Evolutionary conservation across 2,113 vertebrate species (phyloP).

Genomic region (Dolichotis patagonum): DNA sequence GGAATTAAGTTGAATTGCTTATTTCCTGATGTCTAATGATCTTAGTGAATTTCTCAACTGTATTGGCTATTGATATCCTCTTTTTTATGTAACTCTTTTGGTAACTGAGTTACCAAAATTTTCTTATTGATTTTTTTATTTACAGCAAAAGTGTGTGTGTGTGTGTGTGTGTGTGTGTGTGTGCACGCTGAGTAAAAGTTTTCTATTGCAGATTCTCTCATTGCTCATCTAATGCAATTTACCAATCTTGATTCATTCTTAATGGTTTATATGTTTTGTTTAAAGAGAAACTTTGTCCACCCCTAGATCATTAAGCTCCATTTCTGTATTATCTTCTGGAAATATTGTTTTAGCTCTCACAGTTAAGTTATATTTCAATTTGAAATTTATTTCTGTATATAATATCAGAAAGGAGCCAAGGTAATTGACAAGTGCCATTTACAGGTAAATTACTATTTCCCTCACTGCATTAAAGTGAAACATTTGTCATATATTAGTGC

Average conservation of each 20-base stretch:
- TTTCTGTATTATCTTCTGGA: background rate
- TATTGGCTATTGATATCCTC: background rate
- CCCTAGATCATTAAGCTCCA: background rate
- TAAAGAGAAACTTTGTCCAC: background rate
- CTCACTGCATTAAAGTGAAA: background rate
- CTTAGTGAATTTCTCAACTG: background rate
- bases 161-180: background rate
- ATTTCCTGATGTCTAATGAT: background rate
- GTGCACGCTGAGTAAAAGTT: background rate
- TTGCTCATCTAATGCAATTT: conserved; percentile 5
- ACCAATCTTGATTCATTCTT: background rate
- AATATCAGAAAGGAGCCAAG: background rate
- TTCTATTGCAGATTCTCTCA: background rate
- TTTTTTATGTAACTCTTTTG: conserved; percentile 14
- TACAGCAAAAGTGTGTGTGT: background rate
- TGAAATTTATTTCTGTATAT: background rate
- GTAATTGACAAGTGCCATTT: background rate
- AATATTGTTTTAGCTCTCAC: background rate
- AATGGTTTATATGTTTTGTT: background rate
- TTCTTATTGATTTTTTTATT: background rate
- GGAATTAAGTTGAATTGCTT: background rate
- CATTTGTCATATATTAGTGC: background rate
- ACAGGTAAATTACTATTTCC: background rate
- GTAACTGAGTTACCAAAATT: background rate
- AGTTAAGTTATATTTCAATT: background rate